Evolutionary conservation across 2,888 invertebrate species (phyloP), one percentile per base, ranked within the genome.

Genomic region (Macropis europaea): DNA sequence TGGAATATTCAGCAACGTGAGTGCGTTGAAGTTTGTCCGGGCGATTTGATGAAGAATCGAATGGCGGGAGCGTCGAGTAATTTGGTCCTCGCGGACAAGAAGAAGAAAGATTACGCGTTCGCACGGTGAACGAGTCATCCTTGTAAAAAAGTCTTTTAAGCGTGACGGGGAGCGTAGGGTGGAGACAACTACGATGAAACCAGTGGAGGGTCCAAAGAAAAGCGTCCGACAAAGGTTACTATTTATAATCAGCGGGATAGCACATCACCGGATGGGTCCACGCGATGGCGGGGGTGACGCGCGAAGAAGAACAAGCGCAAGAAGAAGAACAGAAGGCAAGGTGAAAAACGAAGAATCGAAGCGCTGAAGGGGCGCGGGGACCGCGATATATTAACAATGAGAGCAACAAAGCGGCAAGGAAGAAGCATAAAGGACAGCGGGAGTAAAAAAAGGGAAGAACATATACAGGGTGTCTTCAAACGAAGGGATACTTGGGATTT

Each of bases 171-270:
- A 26, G 28, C 7, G 45, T 45, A 42, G 63, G 60, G 43, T 70
- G 72, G 60, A 79, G 64, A 64, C 77, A 82, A 82, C 69, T 57
- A 66, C 75, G 75, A 74, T 73, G 77, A 63, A 77, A 76, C 76
- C 72, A 77, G n/a, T 75, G 82, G 77, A 79, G 73, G 61, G 76
- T 73, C 81, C 84, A 84, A 85, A 84, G 82, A 86, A 84, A 84
- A 83, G 74, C 77, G 79, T 80, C 83, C 87, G 88, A 88, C 87
- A 88, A 88, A 88, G 88, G 82, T 86, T 87, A 88, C 88, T 88
- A 88, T 88, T 88, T 88, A 88, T 88, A 88, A 87, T 87, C 86
- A 82, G 76, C 59, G 72, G 67, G 60, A 54, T 70, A n/a, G 68
- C 66, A 62, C 72, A 78, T 53, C 71, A 71, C 77, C 82, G 79